Evolutionary conservation across 2,113 vertebrate species (phyloP).

Genomic region (Actenoides hombroni): DNA sequence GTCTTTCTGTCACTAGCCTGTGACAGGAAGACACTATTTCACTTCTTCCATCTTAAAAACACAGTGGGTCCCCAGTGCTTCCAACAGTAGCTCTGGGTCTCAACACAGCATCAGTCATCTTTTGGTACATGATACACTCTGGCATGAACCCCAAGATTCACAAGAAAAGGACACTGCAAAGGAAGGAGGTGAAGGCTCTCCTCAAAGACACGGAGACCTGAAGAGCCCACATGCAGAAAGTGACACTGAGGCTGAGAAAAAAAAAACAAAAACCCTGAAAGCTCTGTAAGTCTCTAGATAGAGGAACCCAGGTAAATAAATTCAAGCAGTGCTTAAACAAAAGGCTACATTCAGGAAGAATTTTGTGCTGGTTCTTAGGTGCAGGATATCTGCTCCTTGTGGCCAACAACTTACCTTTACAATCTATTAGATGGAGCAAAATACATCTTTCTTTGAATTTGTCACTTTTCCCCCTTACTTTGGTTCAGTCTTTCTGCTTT

Average conservation of each 20-base stretch:
- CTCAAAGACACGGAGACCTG: background rate
- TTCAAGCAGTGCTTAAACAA: background rate
- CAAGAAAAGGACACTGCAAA: background rate
- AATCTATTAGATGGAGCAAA: background rate
- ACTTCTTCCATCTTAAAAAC: background rate
- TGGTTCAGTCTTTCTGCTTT: background rate
- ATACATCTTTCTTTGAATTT: background rate
- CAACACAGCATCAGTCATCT: background rate
- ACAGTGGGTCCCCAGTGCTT: accelerated
- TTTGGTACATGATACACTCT: accelerated
- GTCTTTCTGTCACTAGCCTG: background rate
- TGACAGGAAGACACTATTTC: background rate
- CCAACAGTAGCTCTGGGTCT: accelerated
- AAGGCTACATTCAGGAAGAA: background rate
- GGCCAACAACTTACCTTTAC: background rate
- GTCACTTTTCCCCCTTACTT: background rate
- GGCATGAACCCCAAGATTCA: background rate
- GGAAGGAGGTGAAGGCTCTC: background rate
- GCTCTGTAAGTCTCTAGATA: background rate
- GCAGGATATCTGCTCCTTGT: background rate
- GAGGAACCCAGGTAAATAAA: background rate
- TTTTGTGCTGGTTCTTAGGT: background rate
- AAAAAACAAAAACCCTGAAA: background rate
- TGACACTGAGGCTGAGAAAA: accelerated
- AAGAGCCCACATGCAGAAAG: background rate